These are phyloP conservation scores for Heterocephalus glaber DNA, from an alignment of 2,113 vertebrate species.

Conservation along the genomic window DNA sequence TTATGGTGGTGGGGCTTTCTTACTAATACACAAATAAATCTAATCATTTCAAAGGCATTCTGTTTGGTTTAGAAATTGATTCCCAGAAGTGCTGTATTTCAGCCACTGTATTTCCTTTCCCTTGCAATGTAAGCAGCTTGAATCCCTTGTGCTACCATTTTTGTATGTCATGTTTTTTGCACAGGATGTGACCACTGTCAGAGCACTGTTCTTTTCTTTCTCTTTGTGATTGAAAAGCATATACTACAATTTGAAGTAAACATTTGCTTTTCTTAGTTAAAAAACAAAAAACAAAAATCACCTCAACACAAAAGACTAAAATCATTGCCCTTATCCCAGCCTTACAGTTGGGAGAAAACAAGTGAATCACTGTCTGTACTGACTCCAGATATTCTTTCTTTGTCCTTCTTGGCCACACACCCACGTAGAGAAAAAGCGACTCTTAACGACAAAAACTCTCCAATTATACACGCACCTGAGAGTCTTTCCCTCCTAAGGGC, in stretches of 20 bases:
- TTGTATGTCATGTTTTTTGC: slow-evolving; percentile 84
- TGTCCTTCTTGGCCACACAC: background rate
- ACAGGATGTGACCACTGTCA: slow-evolving; percentile 87
- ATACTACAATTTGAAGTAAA: slow-evolving; percentile 89
- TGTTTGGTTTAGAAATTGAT: slow-evolving; percentile 81
- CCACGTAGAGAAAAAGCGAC: background rate
- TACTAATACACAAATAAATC: slow-evolving; percentile 85
- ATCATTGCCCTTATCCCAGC: background rate
- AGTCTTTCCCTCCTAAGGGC: background rate
- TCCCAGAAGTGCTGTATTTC: slow-evolving; percentile 85
- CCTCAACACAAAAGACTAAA: background rate
- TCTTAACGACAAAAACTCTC: background rate
- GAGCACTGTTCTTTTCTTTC: slow-evolving; percentile 86
- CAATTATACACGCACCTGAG: background rate
- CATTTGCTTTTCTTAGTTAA: slow-evolving; percentile 89
- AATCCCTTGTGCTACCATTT: slow-evolving; percentile 83
- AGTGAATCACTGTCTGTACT: too few species aligned
- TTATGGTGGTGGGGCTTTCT: slow-evolving; percentile 88
- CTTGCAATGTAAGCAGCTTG: slow-evolving; percentile 82
- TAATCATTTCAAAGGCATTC: slow-evolving; percentile 85
- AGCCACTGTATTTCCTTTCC: slow-evolving; percentile 87
- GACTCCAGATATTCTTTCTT: background rate
- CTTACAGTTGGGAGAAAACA: background rate
- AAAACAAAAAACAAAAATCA: too few species aligned
- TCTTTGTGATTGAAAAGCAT: slow-evolving; percentile 89